phyloP scores from a whole-genome alignment of 1,140 invertebrate species.

The Rhynchophorus ferrugineus region DNA sequence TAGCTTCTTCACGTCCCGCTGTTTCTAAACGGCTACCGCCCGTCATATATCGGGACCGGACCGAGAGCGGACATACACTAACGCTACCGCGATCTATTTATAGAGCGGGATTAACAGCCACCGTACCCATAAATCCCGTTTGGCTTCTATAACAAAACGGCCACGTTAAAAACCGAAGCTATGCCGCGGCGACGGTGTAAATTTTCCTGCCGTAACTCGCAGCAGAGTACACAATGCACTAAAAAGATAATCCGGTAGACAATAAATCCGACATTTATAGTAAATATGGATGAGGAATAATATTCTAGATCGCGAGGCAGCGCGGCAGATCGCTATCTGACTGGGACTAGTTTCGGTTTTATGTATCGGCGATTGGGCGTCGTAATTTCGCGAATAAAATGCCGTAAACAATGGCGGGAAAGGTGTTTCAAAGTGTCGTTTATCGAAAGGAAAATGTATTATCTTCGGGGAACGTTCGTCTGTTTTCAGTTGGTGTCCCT shows the following conservation, averaged over 20 bases:
- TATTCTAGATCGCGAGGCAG: conserved; percentile 26
- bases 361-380: conserved; percentile 25
- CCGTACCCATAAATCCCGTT: too few species aligned
- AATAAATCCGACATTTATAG: conserved; percentile 24
- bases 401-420: conserved; percentile 33
- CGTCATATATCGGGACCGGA: too few species aligned
- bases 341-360: conserved; percentile 14
- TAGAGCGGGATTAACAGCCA: too few species aligned
- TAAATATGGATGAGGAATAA: conserved; percentile 27
- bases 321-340: conserved; percentile 27
- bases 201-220: too few species aligned
- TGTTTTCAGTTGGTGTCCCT: too few species aligned
- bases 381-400: conserved; percentile 30
- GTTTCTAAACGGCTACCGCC: too few species aligned
- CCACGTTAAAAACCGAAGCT: not conserved
- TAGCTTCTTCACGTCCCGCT: too few species aligned
- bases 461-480: too few species aligned
- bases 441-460: too few species aligned
- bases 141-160: not conserved
- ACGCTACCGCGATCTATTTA: too few species aligned
- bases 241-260: conserved; percentile 19
- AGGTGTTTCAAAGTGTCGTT: too few species aligned
- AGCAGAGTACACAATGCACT: conserved; percentile 11
- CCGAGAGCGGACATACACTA: too few species aligned
- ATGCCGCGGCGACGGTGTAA: conserved; percentile 4